A percentile compares a stretch with the other conserved stretches of the same genome.
Evolutionary conservation across 2,888 invertebrate species (phyloP).

Genomic region (Macrostomum cliftonense): DNA sequence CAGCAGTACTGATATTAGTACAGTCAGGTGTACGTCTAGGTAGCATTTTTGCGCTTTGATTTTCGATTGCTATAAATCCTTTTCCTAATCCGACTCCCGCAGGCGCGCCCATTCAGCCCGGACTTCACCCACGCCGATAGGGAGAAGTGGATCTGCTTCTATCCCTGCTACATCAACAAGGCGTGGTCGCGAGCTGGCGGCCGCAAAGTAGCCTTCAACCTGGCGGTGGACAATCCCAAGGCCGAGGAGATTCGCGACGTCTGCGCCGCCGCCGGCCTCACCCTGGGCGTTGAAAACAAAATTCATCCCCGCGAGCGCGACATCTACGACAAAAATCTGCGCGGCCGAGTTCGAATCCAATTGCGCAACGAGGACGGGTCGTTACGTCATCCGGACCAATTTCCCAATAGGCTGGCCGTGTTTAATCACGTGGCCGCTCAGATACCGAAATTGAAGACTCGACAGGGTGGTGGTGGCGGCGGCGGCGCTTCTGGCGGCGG

Average conservation of each 20-base stretch:
- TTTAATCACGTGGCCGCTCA: conserved; percentile 56
- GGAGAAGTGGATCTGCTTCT: conserved; percentile 80
- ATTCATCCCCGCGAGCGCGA: conserved; percentile 72
- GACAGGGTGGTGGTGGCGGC: conserved; percentile 27
- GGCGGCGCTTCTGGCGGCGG: no score
- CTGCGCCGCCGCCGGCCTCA: conserved; percentile 58
- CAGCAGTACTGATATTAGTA: no score
- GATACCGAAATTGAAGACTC: conserved; percentile 71
- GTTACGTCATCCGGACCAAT: background rate
- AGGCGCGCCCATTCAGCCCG: conserved; percentile 38
- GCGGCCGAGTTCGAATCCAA: conserved; percentile 78
- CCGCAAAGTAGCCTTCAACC: conserved; percentile 46
- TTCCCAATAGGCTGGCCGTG: conserved; percentile 47
- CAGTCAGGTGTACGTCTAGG: no score
- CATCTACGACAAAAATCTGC: conserved; percentile 55
- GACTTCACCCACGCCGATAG: conserved; percentile 61
- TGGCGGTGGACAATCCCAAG: conserved; percentile 82
- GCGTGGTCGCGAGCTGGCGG: conserved; percentile 77
- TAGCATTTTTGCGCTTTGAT: no score
- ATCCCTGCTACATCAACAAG: conserved; percentile 84
- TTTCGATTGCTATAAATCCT: no score
- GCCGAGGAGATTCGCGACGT: conserved; percentile 84
- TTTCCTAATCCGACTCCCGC: no score
- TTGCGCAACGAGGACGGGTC: conserved; percentile 68
- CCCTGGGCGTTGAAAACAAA: conserved; percentile 67